Conservation (phyloP, 2,888 invertebrate genomes). For the Schrankia costaestrigalis region DNA sequence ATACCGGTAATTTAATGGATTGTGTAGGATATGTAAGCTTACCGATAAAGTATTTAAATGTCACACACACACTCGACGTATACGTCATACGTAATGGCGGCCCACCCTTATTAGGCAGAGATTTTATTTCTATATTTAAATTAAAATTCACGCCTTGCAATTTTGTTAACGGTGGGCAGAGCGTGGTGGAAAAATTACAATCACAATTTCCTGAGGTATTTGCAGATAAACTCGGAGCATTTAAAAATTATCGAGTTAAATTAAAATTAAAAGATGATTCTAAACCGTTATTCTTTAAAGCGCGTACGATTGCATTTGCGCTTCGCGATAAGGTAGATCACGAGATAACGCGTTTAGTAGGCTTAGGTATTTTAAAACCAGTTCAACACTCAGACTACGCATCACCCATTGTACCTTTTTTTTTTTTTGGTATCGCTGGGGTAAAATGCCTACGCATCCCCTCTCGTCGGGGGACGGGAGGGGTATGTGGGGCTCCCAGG, state of each 20-base stretch:
- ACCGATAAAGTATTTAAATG: neutral
- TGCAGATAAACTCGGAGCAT: neutral
- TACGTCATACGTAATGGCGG: conserved; percentile 7
- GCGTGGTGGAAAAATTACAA: neutral
- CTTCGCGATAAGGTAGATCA: conserved; percentile 1
- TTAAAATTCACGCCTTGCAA: neutral
- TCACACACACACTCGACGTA: conserved; percentile 1
- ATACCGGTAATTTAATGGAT: neutral
- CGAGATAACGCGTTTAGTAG: conserved; percentile 5
- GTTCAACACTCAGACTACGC: conserved; percentile 7
- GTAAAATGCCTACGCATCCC: too few species aligned
- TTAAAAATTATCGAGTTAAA: conserved; percentile 1
- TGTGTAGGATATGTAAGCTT: neutral
- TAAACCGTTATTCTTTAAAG: conserved; percentile 7
- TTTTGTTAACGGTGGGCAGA: neutral
- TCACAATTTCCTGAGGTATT: neutral
- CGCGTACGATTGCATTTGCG: conserved; percentile 8
- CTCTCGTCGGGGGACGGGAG: too few species aligned
- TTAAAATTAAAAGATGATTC: neutral
- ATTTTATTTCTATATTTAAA: conserved; percentile 6
- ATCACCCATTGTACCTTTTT: too few species aligned
- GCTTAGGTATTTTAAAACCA: conserved; percentile 6
- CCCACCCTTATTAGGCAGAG: conserved; percentile 8
- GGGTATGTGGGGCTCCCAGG: too few species aligned
- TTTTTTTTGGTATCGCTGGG: too few species aligned